A percentile compares a stretch with the other conserved stretches of the same genome.
Conservation (phyloP, 1,140 invertebrate genomes). For the Diachasma alloeum region DNA sequence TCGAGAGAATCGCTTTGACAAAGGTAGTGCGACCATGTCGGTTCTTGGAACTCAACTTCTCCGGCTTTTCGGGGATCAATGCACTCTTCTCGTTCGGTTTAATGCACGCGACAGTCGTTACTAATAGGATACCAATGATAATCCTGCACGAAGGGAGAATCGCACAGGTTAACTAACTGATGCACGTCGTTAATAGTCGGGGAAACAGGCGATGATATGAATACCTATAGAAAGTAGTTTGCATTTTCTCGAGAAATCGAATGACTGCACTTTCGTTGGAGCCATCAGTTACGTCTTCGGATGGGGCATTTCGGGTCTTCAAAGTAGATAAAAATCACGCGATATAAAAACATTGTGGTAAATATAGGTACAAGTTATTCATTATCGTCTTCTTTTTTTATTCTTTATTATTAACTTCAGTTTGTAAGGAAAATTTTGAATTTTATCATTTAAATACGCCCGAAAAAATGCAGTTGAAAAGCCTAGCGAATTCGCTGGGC, state of each 20-base stretch:
- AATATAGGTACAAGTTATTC: not conserved
- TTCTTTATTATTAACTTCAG: not conserved
- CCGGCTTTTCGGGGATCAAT: not conserved
- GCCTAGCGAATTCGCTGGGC: too few species aligned
- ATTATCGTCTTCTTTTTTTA: not conserved
- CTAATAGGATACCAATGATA: not conserved
- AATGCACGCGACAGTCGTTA: not conserved
- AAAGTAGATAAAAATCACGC: not conserved
- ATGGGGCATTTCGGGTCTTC: not conserved
- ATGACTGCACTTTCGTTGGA: not conserved
- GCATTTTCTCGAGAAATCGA: not conserved
- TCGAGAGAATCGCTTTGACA: constrained; percentile 25
- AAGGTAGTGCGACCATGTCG: constrained; percentile 18
- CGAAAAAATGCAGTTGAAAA: too few species aligned
- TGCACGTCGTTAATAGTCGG: not conserved
- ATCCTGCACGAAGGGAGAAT: not conserved
- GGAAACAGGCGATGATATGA: not conserved
- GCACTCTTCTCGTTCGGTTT: not conserved
- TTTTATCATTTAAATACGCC: too few species aligned
- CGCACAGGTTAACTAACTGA: not conserved
- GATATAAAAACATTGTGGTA: not conserved
- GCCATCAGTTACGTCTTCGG: not conserved
- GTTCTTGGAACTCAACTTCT: not conserved
- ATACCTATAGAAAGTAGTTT: not conserved
- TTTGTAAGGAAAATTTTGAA: not conserved